Conservation (phyloP, 2,888 invertebrate genomes). For the Eristalis pertinax region DNA sequence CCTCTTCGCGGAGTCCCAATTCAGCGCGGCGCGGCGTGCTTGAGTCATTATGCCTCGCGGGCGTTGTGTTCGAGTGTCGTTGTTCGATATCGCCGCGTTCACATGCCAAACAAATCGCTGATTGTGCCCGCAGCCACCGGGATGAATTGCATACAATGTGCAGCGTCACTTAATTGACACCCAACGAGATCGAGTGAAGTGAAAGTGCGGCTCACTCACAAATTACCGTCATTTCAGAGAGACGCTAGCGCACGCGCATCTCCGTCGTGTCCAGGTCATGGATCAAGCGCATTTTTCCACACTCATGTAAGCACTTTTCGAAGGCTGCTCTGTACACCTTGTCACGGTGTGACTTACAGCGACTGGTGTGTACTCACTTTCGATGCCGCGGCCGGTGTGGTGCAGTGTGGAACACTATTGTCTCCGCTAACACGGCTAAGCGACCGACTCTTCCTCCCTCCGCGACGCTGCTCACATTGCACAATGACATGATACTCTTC, state of each 20-base stretch:
- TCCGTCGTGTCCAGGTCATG: slow-evolving; percentile 40
- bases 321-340: background rate
- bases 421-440: slow-evolving; percentile 15
- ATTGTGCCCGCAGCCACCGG: background rate
- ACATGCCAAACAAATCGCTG: slow-evolving; percentile 43
- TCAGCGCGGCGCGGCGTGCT: slow-evolving; percentile 4
- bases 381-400: slow-evolving; percentile 37
- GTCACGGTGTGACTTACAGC: slow-evolving; percentile 34
- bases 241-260: slow-evolving; percentile 2
- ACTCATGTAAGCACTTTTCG: background rate
- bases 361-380: slow-evolving; percentile 47
- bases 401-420: slow-evolving; percentile 46
- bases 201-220: slow-evolving; percentile 51
- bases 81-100: slow-evolving; percentile 13
- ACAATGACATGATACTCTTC: slow-evolving; percentile 30
- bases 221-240: slow-evolving; percentile 17
- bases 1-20: background rate
- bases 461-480: slow-evolving; percentile 29
- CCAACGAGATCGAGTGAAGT: slow-evolving; percentile 28
- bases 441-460: background rate
- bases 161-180: slow-evolving; percentile 53
- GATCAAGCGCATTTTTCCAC: slow-evolving; percentile 35
- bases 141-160: slow-evolving; percentile 46
- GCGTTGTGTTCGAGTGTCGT: slow-evolving; percentile 4
- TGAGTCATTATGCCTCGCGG: background rate